Percentiles rank a stretch among this genome's conserved stretches.
Evolutionary conservation across 2,113 vertebrate species (phyloP).

Genomic region (Brachypodius melanocephalos): DNA sequence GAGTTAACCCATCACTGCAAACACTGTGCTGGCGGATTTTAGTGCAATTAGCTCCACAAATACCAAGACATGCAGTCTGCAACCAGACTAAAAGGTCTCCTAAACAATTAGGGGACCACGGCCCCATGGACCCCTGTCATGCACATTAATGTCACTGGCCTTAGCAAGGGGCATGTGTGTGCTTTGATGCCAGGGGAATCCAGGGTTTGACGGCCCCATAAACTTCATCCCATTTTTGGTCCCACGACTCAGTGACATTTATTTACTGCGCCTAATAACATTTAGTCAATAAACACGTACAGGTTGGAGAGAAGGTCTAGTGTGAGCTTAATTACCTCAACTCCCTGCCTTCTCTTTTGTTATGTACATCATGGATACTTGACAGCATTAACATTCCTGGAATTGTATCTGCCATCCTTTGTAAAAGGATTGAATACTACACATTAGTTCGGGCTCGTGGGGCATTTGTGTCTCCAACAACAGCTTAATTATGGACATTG

Average conservation of each 20-base stretch:
- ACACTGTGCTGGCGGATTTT: slow-evolving; percentile 53
- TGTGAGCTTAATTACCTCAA: slow-evolving; percentile 72
- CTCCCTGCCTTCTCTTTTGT: slow-evolving; percentile 68
- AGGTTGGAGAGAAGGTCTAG: slow-evolving; percentile 47
- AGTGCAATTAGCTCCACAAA: slow-evolving; percentile 76
- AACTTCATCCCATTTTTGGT: slow-evolving; percentile 34
- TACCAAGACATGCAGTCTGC: slow-evolving; percentile 77
- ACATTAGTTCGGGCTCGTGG: slow-evolving; percentile 75
- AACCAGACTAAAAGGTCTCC: slow-evolving; percentile 78
- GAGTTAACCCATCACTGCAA: slow-evolving; percentile 55
- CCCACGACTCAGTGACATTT: slow-evolving; percentile 61
- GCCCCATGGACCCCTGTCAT: slow-evolving; percentile 78
- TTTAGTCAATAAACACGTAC: slow-evolving; percentile 70
- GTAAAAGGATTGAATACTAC: slow-evolving; percentile 73
- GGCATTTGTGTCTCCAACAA: slow-evolving; percentile 77
- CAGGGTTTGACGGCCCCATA: slow-evolving; percentile 47
- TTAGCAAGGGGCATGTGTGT: slow-evolving; percentile 58
- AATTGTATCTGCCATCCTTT: slow-evolving; percentile 76
- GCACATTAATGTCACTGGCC: slow-evolving; percentile 75
- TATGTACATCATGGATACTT: slow-evolving; percentile 71
- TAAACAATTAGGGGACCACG: slow-evolving; percentile 73
- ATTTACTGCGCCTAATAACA: slow-evolving; percentile 69
- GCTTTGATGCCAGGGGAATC: slow-evolving; percentile 76
- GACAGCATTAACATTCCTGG: slow-evolving; percentile 83
- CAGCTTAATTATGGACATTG: slow-evolving; percentile 80